Percentiles rank a stretch among this genome's conserved stretches.
These are phyloP conservation scores for Morone saxatilis DNA, from an alignment of 2,113 vertebrate genomes.

Conservation along the genomic window DNA sequence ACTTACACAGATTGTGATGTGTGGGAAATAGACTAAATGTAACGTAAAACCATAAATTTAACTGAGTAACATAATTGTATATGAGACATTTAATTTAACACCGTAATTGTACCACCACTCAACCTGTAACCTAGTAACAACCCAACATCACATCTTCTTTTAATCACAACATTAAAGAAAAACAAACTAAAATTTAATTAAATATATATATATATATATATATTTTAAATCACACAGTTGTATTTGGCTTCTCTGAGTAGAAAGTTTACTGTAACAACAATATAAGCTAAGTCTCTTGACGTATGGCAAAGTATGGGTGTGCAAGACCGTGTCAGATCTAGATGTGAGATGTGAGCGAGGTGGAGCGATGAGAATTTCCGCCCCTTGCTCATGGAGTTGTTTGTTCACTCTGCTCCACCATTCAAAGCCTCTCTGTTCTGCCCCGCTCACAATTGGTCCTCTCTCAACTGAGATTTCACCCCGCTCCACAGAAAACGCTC, in stretches of 20 bases:
- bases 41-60: neutral
- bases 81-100: neutral
- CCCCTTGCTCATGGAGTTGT: no score
- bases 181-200: neutral
- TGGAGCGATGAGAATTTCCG: no score
- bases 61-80: neutral
- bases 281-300: neutral
- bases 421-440: no score
- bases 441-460: no score
- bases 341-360: no score
- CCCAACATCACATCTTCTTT: neutral
- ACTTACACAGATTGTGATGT: neutral
- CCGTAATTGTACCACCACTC: neutral
- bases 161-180: neutral
- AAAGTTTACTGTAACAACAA: neutral
- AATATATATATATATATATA: neutral
- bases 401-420: no score
- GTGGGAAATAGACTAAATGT: neutral
- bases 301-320: neutral
- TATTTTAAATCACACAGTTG: neutral
- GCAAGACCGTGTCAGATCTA: neutral
- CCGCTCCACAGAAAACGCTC: no score
- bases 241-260: neutral
- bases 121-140: slow-evolving; percentile 20
- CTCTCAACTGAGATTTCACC: no score